Percentiles rank a stretch among this genome's conserved stretches.
These are phyloP conservation scores for Malthinus flaveolus DNA, from an alignment of 2,888 invertebrate genomes.

Conservation along the genomic window DNA sequence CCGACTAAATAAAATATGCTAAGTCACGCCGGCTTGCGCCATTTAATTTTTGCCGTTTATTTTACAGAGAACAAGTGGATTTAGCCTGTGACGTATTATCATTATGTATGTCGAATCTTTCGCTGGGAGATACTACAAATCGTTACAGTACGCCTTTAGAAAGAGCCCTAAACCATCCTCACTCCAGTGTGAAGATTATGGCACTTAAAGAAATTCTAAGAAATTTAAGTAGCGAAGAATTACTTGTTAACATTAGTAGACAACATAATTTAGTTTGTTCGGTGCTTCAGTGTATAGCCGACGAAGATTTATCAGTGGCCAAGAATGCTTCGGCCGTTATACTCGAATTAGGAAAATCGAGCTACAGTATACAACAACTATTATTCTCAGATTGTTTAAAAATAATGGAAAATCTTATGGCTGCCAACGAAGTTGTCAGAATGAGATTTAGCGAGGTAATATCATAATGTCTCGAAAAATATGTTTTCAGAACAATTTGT, in stretches of 20 bases:
- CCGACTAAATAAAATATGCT: no score
- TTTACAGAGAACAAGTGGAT: slow-evolving; percentile 61
- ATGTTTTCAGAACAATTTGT: slow-evolving; percentile 16
- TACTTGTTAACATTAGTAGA: slow-evolving; percentile 43
- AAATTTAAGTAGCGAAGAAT: slow-evolving; percentile 42
- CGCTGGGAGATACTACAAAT: slow-evolving; percentile 62
- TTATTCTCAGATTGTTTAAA: slow-evolving; percentile 61
- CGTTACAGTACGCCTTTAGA: slow-evolving; percentile 64
- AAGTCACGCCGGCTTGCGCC: no score
- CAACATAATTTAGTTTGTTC: slow-evolving; percentile 56
- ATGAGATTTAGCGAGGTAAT: slow-evolving; percentile 70
- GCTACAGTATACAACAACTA: slow-evolving; percentile 56
- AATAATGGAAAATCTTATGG: slow-evolving; percentile 61
- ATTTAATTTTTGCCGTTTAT: background rate
- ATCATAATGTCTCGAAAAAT: background rate
- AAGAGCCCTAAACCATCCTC: slow-evolving; percentile 65
- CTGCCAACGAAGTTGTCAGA: slow-evolving; percentile 61
- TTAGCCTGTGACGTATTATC: slow-evolving; percentile 68
- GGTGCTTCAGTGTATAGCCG: slow-evolving; percentile 62
- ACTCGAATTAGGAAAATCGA: slow-evolving; percentile 53
- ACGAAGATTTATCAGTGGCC: slow-evolving; percentile 64
- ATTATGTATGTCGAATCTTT: slow-evolving; percentile 65
- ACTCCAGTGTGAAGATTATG: slow-evolving; percentile 63
- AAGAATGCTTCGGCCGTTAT: slow-evolving; percentile 63
- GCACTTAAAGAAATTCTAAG: slow-evolving; percentile 65